A percentile compares a stretch with the other conserved stretches of the same genome.
Conservation (phyloP, 2,113 vertebrate genomes). For the human region DNA sequence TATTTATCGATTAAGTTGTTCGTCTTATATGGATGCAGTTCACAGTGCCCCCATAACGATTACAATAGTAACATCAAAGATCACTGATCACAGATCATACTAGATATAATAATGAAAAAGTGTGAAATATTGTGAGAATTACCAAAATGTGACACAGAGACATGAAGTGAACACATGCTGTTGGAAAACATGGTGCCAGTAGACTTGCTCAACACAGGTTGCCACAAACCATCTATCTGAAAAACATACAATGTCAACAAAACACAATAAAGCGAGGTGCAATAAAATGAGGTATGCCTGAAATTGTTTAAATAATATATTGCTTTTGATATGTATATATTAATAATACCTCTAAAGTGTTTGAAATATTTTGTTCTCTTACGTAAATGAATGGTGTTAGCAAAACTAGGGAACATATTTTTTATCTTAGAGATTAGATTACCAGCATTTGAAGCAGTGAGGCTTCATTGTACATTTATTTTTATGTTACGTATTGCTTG, state of each 20-base stretch:
- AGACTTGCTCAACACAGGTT: not conserved
- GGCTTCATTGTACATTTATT: not conserved
- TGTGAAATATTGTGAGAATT: not conserved
- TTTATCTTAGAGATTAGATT: not conserved
- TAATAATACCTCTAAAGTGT: slow-evolving; percentile 41
- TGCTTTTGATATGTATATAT: slow-evolving; percentile 14
- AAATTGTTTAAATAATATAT: slow-evolving; percentile 24
- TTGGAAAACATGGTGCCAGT: not conserved
- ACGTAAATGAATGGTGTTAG: slow-evolving; percentile 1
- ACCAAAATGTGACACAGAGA: not conserved
- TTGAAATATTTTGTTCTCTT: slow-evolving; percentile 31
- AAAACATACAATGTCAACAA: not conserved
- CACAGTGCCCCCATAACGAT: not conserved
- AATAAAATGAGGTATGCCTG: not conserved
- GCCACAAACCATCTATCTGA: not conserved
- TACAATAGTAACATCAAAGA: not conserved
- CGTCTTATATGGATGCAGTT: not conserved
- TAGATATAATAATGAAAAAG: not conserved
- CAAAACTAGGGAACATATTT: not conserved
- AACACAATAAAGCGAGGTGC: not conserved
- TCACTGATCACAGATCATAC: not conserved
- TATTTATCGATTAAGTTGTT: not conserved
- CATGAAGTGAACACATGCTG: not conserved
- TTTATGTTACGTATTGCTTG: slow-evolving; percentile 44
- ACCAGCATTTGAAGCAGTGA: slow-evolving; percentile 32